These are phyloP conservation scores for Carapus acus DNA, from an alignment of 2,797 vertebrate species.

Conservation along the genomic window DNA sequence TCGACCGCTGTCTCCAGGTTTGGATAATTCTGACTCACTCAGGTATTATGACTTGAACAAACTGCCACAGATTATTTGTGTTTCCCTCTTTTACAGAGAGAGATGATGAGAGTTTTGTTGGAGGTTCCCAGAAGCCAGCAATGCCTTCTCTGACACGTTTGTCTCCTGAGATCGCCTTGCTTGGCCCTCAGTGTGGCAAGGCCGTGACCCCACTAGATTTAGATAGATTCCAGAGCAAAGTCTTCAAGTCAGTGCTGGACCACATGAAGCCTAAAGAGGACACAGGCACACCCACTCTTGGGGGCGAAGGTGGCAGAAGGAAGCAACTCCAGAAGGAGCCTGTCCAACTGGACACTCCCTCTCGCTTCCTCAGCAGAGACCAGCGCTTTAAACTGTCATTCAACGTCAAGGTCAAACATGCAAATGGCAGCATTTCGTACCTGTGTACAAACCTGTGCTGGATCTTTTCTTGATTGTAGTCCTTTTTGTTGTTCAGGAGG, in stretches of 20 bases:
- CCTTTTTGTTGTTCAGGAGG: conserved; percentile 79
- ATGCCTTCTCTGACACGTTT: conserved; percentile 28
- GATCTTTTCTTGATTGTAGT: too few relatives aligned
- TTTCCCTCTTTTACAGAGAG: conserved; percentile 49
- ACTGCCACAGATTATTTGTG: too few relatives aligned
- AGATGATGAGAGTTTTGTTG: conserved; percentile 70
- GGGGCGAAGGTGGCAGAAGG: conserved; percentile 44
- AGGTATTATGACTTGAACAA: too few relatives aligned
- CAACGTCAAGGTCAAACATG: conserved; percentile 73
- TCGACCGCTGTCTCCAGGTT: conserved; percentile 74
- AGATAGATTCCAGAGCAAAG: conserved; percentile 86
- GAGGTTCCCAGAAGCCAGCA: conserved; percentile 67
- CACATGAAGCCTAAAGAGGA: conserved; percentile 66
- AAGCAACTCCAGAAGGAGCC: conserved; percentile 72
- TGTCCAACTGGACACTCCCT: conserved; percentile 88
- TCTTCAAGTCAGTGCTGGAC: conserved; percentile 79
- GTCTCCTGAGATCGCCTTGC: conserved; percentile 65
- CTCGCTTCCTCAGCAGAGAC: conserved; percentile 90
- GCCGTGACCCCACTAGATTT: conserved; percentile 87
- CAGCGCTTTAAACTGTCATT: conserved; percentile 91
- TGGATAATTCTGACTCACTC: neutral
- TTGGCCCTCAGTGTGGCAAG: conserved; percentile 65
- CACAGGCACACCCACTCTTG: conserved; percentile 39
- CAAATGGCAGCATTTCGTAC: neutral
- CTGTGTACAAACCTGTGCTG: neutral